Evolutionary conservation across 2,888 invertebrate species (phyloP), one percentile per base, ranked within the genome.

Genomic region (Deilephila porcellus): DNA sequence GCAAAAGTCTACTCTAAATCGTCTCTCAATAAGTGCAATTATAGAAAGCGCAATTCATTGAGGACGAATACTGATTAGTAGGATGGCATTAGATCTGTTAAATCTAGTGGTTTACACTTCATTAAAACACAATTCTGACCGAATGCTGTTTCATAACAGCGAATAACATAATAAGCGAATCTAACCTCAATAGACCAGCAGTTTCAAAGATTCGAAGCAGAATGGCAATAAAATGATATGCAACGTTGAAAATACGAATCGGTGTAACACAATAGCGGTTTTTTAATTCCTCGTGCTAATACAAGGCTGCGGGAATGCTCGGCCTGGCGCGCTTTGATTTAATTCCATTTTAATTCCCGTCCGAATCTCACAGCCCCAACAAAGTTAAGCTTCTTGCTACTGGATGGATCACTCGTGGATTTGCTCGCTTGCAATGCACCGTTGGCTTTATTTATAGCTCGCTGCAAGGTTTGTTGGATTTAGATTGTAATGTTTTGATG

Each of bases 381-480:
- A 78, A 78, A 80, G 82, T 83, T 83, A 83, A 83, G 82, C 82
- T 81, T 78, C 81, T 83, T 80, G 75, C 73, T 53, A 77, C 73
- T 60, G 71, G 79, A 77, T 74, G 82, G 82, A 82, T 83, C 78
- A 81, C 74, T 78, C 67, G 63, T 71, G 78, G 81, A 79, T 83
- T 82, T 79, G 76, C 72, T 81, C n/a, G 56, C 17, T 56, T 77
- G 83, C 80, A 83, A 72, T 83, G 83, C 83, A 80, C 79, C 82
- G 79, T 63, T 62, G 52, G 62, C 6, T 59, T 52, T 56, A 60
- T 64, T 67, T 52, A 64, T n/a, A 20, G 34, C 45, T 11, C 14
- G 45, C 45, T 45, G 11, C 45, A 52, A 37, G 67, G 52, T 52
- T 45, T 25, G 67, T 67, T 45, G 67, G 25, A 52, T 67, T 67